Conservation (phyloP, 1,140 invertebrate species). For the Drosophila hydei region DNA sequence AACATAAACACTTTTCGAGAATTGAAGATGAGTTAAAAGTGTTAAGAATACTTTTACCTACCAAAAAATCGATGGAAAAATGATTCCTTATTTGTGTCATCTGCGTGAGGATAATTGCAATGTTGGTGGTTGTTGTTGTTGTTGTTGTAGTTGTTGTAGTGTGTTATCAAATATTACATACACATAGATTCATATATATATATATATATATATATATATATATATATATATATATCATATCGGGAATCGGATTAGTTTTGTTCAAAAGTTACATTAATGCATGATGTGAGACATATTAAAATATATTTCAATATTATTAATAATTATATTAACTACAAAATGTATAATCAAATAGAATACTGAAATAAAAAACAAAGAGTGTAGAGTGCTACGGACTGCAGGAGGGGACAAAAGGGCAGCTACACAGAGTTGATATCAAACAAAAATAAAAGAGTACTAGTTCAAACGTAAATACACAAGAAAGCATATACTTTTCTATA, state of each 20-base stretch:
- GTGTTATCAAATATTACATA: slow-evolving; percentile 25
- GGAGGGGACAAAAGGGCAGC: not conserved
- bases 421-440: too few relatives aligned
- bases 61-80: slow-evolving; percentile 80
- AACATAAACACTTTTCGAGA: slow-evolving; percentile 57
- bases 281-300: slow-evolving; percentile 25
- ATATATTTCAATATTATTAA: not conserved
- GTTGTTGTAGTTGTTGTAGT: slow-evolving; percentile 30
- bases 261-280: slow-evolving; percentile 19
- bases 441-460: too few relatives aligned
- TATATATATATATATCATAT: slow-evolving; percentile 18
- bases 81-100: slow-evolving; percentile 78
- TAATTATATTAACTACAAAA: slow-evolving; percentile 10
- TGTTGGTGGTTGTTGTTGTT: slow-evolving; percentile 17
- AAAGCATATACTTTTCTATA: too few relatives aligned
- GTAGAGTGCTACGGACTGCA: not conserved
- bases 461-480: too few relatives aligned
- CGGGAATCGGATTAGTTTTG: slow-evolving; percentile 29
- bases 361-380: not conserved
- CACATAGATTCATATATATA: slow-evolving; percentile 5
- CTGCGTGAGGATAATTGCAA: slow-evolving; percentile 59
- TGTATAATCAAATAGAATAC: not conserved
- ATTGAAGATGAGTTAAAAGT: slow-evolving; percentile 15
- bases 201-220: not conserved
- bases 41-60: slow-evolving; percentile 60